Base-by-base conservation (phyloP, 2,113 vertebrate genomes). In the Catharus minimus region DNA sequence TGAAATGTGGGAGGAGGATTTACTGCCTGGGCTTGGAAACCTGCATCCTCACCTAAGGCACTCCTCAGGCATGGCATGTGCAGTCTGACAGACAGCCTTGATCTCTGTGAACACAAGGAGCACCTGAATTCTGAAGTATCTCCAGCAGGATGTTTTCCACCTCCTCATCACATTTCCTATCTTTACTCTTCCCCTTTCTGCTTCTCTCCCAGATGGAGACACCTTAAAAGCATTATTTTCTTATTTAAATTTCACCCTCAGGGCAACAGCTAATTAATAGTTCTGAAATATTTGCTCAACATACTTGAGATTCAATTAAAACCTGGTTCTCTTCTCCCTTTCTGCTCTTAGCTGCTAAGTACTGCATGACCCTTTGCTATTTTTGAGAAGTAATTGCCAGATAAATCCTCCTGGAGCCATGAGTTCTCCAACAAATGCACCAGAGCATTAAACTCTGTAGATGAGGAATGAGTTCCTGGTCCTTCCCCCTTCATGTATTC, bases 381-480 rank as follows among this genome's bases (percentile, higher is more conserved):
- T 90, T 94, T 57, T 49, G 41, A 75, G 82, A 88, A 86, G 41
- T 75, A 93, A 86, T 75, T 94, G 86, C 69, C 80, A 90, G 92
- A 83, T 86, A 65, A 83, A 94, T 86, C 66, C 64, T 72, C 41
- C 27, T 9, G 1, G 65, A 72, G 81, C 49, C 86, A 95, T 0
- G 4, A 90, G 85, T 64, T 60, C 44, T 64, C 50, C 72, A 74
- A 74, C 56, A 93, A 93, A 62, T 5, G 64, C 68, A 88, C 8
- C 44, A 66, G 73, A 91, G 80, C 21, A 0, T 92, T 82, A 76
- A 91, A 89, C 19, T 44, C 75, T 33, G 56, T 13, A 77, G 79
- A 71, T 86, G 55, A 90, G 66, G 32, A 92, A 79, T 5, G 41
- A 89, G 41, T 15, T 86, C 46, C 49, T 28, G 13, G 66, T 84